Base-by-base conservation (phyloP, 1,140 invertebrate species). In the Conus ventricosus region DNA sequence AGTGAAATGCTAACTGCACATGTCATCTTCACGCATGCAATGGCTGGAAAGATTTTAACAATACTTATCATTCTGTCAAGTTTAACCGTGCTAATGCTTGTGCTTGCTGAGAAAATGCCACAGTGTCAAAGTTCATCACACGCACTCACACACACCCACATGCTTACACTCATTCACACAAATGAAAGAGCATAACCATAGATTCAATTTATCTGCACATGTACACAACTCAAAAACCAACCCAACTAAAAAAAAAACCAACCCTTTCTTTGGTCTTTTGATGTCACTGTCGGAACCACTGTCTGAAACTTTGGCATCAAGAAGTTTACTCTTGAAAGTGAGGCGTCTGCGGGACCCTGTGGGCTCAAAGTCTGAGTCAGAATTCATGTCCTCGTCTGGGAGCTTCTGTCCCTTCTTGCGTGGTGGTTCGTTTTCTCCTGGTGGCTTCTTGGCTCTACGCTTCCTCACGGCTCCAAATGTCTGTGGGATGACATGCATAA, bases 271-370 rank as follows among this genome's bases (percentile, higher is more conserved):
- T 39, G 84, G 39, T 60, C 57, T 60, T 54, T 51, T 54, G 39
- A 88, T 80, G 15, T 89, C 88, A 81, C 10, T 67, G 82, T 90
- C 89, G 75, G 89, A 90, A 25, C 89, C 90, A 75, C 90, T 39
- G 23, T 85, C 88, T 76, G 89, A 90, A 7, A 89, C 57, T 25
- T 91, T 90, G 27, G 87, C 83, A 88, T 88, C 88, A 27, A 91
- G 80, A 0, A 91, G 80, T 57, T 81, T 87, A 27, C 55, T 87
- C 76, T 53, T 85, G 84, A 81, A 84, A 25, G 27, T 39, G 55
- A 51, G 55, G 25, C 80, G 63, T 75, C 75, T 85, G 84, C 84
- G 83, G 81, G 51, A 53, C 85, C 15, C 5, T 23, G n/a, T 27
- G 57, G 86, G 55, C 55, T 84, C 90, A 88, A 87, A 80, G 78